A percentile compares a stretch with the other conserved stretches of the same genome.
phyloP scores from a whole-genome alignment of 92 coral and sea anemone species.

The Siderastrea radians region DNA sequence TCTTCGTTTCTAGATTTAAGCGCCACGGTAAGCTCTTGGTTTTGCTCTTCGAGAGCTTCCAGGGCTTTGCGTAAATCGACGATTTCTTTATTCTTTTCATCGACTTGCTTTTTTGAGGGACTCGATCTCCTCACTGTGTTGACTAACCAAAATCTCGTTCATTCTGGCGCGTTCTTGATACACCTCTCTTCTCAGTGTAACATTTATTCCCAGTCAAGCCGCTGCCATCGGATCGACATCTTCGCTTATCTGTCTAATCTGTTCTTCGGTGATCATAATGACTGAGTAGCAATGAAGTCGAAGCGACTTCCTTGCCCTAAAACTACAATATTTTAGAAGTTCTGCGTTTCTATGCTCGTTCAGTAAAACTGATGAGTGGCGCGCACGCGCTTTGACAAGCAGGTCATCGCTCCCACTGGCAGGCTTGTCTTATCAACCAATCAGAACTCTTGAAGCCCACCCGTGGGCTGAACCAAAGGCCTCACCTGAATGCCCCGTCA shows the following conservation, averaged over 20 bases:
- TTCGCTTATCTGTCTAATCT: neutral
- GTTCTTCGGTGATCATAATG: slow-evolving; percentile 24
- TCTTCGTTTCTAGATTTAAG: slow-evolving; percentile 43
- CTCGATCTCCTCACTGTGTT: slow-evolving; percentile 56
- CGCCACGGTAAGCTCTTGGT: slow-evolving; percentile 40
- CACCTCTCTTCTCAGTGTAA: slow-evolving; percentile 18
- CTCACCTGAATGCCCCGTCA: neutral
- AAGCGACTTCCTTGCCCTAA: neutral
- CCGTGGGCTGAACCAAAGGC: neutral
- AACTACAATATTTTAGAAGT: too few species aligned
- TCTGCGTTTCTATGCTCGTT: neutral
- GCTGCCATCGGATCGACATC: slow-evolving; percentile 19
- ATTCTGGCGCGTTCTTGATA: slow-evolving; percentile 34
- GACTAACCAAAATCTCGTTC: slow-evolving; percentile 14
- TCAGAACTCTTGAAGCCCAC: neutral
- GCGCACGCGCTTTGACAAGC: neutral
- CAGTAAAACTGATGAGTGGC: neutral
- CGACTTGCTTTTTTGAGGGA: slow-evolving; percentile 46
- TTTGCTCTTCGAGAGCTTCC: slow-evolving; percentile 45
- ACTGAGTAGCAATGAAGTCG: too few species aligned
- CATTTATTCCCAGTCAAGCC: slow-evolving; percentile 1
- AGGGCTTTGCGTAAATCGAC: slow-evolving; percentile 7
- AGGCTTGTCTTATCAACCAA: slow-evolving; percentile 7
- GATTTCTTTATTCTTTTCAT: slow-evolving; percentile 53
- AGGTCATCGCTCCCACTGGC: neutral